These are phyloP conservation scores for Ostrea edulis DNA, from an alignment of 1,140 invertebrate species.

Conservation along the genomic window DNA sequence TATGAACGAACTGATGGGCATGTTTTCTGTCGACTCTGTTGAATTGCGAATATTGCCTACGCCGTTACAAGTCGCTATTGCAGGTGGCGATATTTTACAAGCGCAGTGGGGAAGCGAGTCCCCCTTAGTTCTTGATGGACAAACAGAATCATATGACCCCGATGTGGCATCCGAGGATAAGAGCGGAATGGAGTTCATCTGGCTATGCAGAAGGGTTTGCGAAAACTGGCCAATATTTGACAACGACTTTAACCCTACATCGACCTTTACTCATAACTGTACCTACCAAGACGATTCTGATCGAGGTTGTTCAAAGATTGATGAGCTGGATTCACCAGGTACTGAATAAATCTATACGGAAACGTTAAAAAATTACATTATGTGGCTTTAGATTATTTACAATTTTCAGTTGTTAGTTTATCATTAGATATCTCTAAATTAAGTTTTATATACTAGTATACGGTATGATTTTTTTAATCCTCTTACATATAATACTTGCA, in stretches of 20 bases:
- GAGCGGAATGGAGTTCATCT: constrained; percentile 62
- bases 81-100: constrained; percentile 57
- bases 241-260: constrained; percentile 43
- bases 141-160: constrained; percentile 55
- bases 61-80: constrained; percentile 53
- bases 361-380: neutral
- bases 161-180: constrained; percentile 58
- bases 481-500: neutral
- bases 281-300: constrained; percentile 43
- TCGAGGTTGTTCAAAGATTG: constrained; percentile 60
- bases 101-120: constrained; percentile 52
- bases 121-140: constrained; percentile 59
- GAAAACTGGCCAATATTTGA: constrained; percentile 64
- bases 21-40: constrained; percentile 51
- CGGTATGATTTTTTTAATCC: too few species aligned
- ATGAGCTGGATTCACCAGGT: constrained; percentile 60
- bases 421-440: neutral
- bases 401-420: neutral
- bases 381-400: too few species aligned
- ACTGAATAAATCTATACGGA: neutral
- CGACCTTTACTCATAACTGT: constrained; percentile 28
- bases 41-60: constrained; percentile 55
- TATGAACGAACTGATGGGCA: constrained; percentile 65
- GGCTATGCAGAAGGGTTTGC: constrained; percentile 63
- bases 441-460: too few species aligned